These are phyloP conservation scores for Cacatua alba DNA, from an alignment of 2,113 vertebrate genomes.

Conservation along the genomic window DNA sequence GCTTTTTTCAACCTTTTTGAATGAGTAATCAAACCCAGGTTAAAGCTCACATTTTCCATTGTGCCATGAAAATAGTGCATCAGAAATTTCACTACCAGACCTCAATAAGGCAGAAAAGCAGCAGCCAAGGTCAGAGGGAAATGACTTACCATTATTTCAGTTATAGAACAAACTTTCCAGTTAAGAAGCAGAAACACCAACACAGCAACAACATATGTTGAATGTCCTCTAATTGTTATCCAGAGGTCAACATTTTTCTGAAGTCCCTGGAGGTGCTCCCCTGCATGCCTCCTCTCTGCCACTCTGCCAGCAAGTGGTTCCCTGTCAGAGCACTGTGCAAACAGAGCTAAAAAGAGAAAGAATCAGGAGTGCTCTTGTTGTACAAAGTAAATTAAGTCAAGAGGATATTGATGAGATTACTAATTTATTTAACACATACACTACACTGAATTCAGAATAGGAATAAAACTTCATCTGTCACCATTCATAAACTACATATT, in stretches of 20 bases:
- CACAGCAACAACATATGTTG: background rate
- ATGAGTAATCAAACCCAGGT: background rate
- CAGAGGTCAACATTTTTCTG: background rate
- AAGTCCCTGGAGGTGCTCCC: background rate
- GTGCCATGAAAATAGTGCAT: fast-evolving
- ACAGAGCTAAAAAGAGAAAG: background rate
- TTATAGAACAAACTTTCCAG: background rate
- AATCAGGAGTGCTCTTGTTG: background rate
- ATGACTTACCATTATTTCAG: background rate
- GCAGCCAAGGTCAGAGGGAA: background rate
- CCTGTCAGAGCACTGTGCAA: background rate
- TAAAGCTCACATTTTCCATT: background rate
- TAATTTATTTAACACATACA: slow-evolving; percentile 45
- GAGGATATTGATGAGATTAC: slow-evolving; percentile 23
- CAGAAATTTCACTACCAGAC: background rate
- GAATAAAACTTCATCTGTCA: slow-evolving; percentile 10
- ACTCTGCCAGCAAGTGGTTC: background rate
- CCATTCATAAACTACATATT: background rate
- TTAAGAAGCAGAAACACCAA: background rate
- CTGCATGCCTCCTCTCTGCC: background rate
- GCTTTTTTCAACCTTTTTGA: background rate
- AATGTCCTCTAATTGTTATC: background rate
- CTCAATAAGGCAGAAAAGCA: background rate
- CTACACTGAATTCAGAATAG: background rate
- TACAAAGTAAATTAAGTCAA: slow-evolving; percentile 34